Percentiles rank a stretch among this genome's conserved stretches.
phyloP scores from a whole-genome alignment of 2,113 vertebrate genomes.

The Gavialis gangeticus region DNA sequence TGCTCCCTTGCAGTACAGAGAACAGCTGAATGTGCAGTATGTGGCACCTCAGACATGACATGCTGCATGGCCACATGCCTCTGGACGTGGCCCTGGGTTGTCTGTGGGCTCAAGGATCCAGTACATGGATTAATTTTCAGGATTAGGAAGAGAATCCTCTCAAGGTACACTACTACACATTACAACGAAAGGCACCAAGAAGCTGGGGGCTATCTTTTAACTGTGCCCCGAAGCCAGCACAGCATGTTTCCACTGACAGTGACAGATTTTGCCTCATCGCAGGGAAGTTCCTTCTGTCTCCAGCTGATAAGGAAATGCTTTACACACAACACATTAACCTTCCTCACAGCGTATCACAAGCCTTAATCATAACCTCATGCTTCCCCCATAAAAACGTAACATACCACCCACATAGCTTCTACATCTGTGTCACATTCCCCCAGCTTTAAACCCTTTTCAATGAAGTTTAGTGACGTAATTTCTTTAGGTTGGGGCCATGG shows the following conservation, averaged over 20 bases:
- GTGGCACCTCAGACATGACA: too few relatives aligned
- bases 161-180: too few relatives aligned
- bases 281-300: background rate
- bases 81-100: too few relatives aligned
- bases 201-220: background rate
- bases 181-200: too few relatives aligned
- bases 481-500: background rate
- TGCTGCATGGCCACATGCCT: too few relatives aligned
- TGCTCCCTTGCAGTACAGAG: too few relatives aligned
- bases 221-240: background rate
- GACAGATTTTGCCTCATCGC: background rate
- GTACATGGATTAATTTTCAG: too few relatives aligned
- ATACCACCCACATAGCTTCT: accelerated
- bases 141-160: too few relatives aligned
- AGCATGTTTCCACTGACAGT: background rate
- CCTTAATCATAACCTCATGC: background rate
- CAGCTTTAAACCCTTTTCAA: background rate
- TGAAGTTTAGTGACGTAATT: background rate
- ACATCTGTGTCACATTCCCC: background rate
- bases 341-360: background rate
- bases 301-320: background rate
- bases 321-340: background rate
- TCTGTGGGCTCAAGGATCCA: too few relatives aligned
- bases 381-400: background rate
- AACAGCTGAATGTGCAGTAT: too few relatives aligned